Evolutionary conservation across 2,888 invertebrate species (phyloP), one percentile per base, ranked within the genome.

Genomic region (Crepidodera aurea): DNA sequence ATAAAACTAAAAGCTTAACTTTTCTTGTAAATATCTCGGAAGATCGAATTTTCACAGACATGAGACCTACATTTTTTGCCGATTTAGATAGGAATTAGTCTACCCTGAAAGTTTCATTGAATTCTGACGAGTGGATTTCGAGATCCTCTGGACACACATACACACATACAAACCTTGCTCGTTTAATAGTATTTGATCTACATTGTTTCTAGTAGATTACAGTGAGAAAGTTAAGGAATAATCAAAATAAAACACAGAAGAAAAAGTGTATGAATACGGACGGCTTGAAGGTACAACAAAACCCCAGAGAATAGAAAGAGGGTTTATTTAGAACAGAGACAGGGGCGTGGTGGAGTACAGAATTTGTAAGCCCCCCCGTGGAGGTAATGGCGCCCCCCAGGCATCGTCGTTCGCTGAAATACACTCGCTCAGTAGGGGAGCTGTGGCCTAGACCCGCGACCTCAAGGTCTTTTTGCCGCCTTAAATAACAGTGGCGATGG

Each of bases 351-450:
- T 73, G 72, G 71, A 69, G 70, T 56, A 63, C 64, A 60, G 68
- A 68, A 71, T 70, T 68, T 67, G 73, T 72, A 71, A 70, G 74
- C 61, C 70, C 72, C 72, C 78, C 76, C 69, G 75, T 66, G 27
- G 77, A 57, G 77, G 71, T 77, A 77, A 78, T 77, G 78, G 77
- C 77, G 76, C 77, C 77, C 78, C 77, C 71, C 69, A 72, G 75
- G 72, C 75, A 71, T 69, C 72, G 69, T 72, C 71, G 72, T 73
- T 71, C 71, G 77, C 77, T 75, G 77, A 77, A 77, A 78, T 77
- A 75, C 72, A 74, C 68, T 69, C 67, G 62, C 72, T 12, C 74
- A 65, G 71, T 73, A 62, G 73, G 76, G 56, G 62, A 67, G 51
- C 69, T 60, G 18, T 64, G 65, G 55, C 65, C 63, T 64, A 68